A percentile compares a stretch with the other conserved stretches of the same genome.
These are phyloP conservation scores for Ophioderma brevispina DNA, from an alignment of 35 echinoderm and acorn worm species.

Conservation along the genomic window DNA sequence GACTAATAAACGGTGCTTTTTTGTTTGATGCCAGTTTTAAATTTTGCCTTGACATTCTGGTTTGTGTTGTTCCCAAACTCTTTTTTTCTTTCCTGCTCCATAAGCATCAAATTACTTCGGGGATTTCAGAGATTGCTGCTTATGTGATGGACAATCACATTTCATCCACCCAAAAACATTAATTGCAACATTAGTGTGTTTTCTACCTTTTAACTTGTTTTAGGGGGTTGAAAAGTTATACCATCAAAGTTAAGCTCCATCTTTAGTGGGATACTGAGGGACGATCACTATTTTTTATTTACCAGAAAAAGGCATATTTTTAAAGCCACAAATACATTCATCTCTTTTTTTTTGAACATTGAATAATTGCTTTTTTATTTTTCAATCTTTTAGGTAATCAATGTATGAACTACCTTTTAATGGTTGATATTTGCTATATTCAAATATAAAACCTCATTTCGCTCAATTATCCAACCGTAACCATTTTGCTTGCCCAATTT, in stretches of 20 bases:
- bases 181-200: neutral
- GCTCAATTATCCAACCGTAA: too few species aligned
- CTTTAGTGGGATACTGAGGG: neutral
- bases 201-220: neutral
- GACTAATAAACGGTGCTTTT: neutral
- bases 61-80: too few species aligned
- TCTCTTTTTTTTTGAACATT: too few species aligned
- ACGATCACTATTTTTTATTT: too few species aligned
- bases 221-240: neutral
- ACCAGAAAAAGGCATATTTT: too few species aligned
- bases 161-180: neutral
- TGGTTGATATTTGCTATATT: too few species aligned
- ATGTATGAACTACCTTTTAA: too few species aligned
- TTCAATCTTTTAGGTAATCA: too few species aligned
- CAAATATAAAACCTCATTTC: too few species aligned
- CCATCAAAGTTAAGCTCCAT: neutral
- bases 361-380: too few species aligned
- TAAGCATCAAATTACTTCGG: neutral
- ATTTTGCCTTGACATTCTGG: neutral
- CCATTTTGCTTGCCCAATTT: too few species aligned
- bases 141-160: neutral
- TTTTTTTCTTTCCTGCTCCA: neutral
- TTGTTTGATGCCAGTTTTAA: neutral
- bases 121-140: neutral
- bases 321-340: too few species aligned